Percentiles rank a stretch among this genome's conserved stretches.
phyloP scores from a whole-genome alignment of 53 echinoderm and acorn worm species.

The Stichopus horrens region DNA sequence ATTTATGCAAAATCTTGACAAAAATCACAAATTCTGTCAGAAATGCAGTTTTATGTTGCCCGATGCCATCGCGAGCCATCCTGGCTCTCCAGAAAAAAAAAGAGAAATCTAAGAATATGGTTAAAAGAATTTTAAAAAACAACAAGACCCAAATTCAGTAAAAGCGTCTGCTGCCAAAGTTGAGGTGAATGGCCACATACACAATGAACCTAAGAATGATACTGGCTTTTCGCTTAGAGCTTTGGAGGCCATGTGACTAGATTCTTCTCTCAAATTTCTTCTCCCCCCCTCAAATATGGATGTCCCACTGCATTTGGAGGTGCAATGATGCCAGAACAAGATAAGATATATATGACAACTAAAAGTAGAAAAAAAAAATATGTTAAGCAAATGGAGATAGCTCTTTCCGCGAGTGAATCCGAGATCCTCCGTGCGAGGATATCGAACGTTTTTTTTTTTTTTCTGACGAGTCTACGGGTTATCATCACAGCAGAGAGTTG shows the following conservation, averaged over 20 bases:
- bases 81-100: background rate
- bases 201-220: constrained; percentile 12
- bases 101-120: background rate
- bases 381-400: too few species aligned
- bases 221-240: background rate
- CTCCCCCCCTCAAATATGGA: constrained; percentile 5
- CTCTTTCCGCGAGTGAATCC: too few species aligned
- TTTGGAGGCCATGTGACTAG: constrained; percentile 28
- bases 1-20: background rate
- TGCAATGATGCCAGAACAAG: background rate
- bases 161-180: constrained; percentile 6
- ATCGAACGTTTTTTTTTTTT: too few species aligned
- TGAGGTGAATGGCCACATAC: constrained; percentile 38
- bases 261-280: constrained; percentile 29
- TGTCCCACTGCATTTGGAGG: constrained; percentile 27
- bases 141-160: background rate
- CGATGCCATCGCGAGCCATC: background rate
- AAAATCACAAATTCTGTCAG: background rate
- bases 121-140: background rate
- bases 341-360: background rate
- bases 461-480: too few species aligned
- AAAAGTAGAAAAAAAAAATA: background rate
- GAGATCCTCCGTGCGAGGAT: too few species aligned
- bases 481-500: too few species aligned
- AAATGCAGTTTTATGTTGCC: background rate